Base-by-base conservation (phyloP, 2,113 vertebrate species). In the Chaetorhynchus papuensis region DNA sequence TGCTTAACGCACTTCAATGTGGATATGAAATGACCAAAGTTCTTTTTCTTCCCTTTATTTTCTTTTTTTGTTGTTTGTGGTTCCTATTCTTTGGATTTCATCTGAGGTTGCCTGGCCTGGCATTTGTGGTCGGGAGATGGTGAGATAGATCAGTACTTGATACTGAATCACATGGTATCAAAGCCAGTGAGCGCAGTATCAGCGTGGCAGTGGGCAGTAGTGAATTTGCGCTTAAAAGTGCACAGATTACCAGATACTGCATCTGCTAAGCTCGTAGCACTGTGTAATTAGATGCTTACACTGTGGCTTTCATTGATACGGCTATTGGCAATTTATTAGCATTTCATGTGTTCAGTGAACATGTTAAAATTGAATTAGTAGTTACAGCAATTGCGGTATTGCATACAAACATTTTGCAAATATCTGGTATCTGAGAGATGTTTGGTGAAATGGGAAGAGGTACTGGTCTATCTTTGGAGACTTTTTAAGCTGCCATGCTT, bases 1-100 rank as follows among this genome's bases (percentile, higher is more conserved):
- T 98, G 98, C 99, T 98, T 99, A 96, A 98, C 97, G 98, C 99
- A 98, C 98, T 97, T 98, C 98, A 97, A 97, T 98, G 98, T 99
- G 98, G 98, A 99, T 97, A 98, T 98, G 98, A 98, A 98, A 98
- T 98, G 97, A 98, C 98, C 95, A 88, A 96, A 95, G 96, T 97
- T 98, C 98, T 97, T 98, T 98, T 96, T 98, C 98, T 97, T 95
- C 93, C 97, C 98, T 96, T 97, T 97, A 81, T 95, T 91, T 97
- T 92, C 92, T 91, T 96, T 95, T 95, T 95, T 94, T 93, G 97
- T 96, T 98, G 92, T 97, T 98, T 98, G 96, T 98, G 98, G 98
- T 98, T 98, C 97, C 98, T 98, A 95, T 98, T 97, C 98, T 98
- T 98, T 98, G 98, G 98, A 98, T 98, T 96, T 99, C 98, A 98